A percentile compares a stretch with the other conserved stretches of the same genome.
Conservation (phyloP, 2,113 vertebrate genomes). For the Saguinus midas region DNA sequence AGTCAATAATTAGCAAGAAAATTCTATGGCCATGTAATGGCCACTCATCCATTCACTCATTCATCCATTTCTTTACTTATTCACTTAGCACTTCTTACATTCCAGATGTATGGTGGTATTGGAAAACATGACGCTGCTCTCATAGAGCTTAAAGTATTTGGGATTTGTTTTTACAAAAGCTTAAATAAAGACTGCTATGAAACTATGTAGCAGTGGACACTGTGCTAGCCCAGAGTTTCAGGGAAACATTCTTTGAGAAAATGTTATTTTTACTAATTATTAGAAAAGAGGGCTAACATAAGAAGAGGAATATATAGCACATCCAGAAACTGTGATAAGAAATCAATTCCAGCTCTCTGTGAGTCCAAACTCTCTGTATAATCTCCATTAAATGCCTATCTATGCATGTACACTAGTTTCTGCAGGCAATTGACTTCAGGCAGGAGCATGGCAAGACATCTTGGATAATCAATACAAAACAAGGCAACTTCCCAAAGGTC, state of each 20-base stretch:
- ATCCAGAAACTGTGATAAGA: too few relatives aligned
- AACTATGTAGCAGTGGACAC: background rate
- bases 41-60: background rate
- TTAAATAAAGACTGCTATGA: background rate
- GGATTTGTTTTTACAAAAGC: background rate
- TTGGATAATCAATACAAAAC: background rate
- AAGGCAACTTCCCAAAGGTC: background rate
- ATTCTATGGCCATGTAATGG: background rate
- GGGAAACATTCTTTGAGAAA: background rate
- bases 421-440: background rate
- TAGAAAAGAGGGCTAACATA: background rate
- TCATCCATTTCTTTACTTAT: background rate
- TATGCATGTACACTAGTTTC: background rate
- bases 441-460: background rate
- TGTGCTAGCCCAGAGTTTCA: background rate
- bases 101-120: background rate
- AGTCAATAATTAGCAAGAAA: background rate
- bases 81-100: background rate
- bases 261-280: background rate
- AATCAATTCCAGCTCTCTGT: too few relatives aligned
- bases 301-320: background rate
- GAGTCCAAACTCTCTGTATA: background rate
- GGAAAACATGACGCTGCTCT: background rate
- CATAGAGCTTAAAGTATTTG: background rate
- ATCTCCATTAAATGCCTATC: background rate